Evolutionary conservation across 2,797 vertebrate species (phyloP).

Genomic region (Pelochelys cantorii): DNA sequence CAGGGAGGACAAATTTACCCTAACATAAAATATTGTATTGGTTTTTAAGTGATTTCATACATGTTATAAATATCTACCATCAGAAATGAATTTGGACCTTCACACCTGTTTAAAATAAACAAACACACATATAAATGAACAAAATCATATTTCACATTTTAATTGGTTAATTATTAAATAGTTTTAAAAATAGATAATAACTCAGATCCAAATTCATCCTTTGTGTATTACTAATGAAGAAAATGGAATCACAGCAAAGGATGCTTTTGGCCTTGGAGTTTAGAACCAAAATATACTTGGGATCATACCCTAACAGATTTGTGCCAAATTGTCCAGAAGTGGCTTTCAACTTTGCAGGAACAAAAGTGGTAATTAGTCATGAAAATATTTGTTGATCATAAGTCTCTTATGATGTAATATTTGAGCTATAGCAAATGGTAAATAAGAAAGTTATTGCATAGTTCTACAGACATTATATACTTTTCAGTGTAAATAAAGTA

Average conservation of each 20-base stretch:
- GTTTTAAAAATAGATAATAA: slow-evolving; percentile 2
- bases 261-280: background rate
- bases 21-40: background rate
- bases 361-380: no score
- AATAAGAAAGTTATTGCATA: slow-evolving; percentile 1
- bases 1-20: background rate
- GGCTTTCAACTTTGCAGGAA: background rate
- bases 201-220: slow-evolving; percentile 5
- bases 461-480: slow-evolving; percentile 19
- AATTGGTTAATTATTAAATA: background rate
- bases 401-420: background rate
- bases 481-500: slow-evolving; percentile 20
- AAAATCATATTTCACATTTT: background rate
- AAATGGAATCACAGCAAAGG: background rate
- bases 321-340: background rate
- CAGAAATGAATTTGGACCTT: background rate
- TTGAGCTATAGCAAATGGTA: slow-evolving; percentile 2
- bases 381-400: background rate
- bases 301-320: background rate
- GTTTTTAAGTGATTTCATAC: background rate
- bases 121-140: background rate
- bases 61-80: background rate
- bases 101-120: background rate
- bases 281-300: background rate
- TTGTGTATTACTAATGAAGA: no score